phyloP scores from a whole-genome alignment of 2,888 invertebrate genomes.

The Catocala nupta region DNA sequence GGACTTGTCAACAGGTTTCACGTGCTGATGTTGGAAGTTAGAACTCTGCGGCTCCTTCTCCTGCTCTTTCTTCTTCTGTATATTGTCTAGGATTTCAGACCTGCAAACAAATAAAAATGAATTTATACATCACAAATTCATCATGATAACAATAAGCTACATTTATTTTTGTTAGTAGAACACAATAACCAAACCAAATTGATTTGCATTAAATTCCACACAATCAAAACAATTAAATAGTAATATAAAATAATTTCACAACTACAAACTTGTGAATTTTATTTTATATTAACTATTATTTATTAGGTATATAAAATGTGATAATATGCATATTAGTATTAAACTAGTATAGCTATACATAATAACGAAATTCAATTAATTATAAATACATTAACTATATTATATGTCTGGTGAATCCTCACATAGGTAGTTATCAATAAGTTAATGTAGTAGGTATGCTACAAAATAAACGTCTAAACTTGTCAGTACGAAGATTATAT shows the following conservation, averaged over 20 bases:
- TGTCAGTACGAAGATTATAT: no score
- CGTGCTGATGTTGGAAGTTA: constrained; percentile 68
- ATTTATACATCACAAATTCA: not conserved
- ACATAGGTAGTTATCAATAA: no score
- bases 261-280: no score
- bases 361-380: no score
- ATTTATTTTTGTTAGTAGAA: not conserved
- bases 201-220: not conserved
- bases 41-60: constrained; percentile 74
- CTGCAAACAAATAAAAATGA: constrained; percentile 72
- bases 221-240: not conserved
- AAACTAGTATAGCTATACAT: no score
- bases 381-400: no score
- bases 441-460: no score
- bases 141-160: not conserved
- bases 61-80: constrained; percentile 85
- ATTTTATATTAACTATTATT: no score
- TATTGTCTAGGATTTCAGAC: constrained; percentile 88
- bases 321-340: no score
- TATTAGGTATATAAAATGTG: no score
- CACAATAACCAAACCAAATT: not conserved
- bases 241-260: not conserved
- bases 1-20: constrained; percentile 70
- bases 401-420: no score
- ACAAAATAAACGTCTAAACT: no score